Conservation (phyloP, 2,888 invertebrate species). For the Pristionchus maxplancki region DNA sequence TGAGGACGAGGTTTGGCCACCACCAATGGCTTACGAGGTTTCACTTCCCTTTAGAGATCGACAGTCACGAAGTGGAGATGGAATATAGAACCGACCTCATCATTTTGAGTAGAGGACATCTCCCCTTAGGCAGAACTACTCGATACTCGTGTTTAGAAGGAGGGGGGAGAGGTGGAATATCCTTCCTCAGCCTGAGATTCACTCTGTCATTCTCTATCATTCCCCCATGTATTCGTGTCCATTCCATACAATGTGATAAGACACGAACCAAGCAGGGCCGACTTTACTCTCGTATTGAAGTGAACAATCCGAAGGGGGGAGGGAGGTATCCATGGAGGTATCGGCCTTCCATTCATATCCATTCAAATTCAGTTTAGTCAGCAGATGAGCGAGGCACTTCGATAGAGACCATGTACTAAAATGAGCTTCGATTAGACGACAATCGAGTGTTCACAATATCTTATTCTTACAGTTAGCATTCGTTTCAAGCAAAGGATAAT, state of each 20-base stretch:
- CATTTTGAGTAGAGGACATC: constrained; percentile 37
- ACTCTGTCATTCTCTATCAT: not conserved
- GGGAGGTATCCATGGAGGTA: not conserved
- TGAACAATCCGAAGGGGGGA: constrained; percentile 28
- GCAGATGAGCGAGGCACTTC: not conserved
- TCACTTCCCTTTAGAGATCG: not conserved
- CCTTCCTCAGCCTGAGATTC: constrained; percentile 34
- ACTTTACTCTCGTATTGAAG: constrained; percentile 44
- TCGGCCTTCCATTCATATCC: not conserved
- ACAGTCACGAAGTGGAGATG: not conserved
- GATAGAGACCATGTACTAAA: constrained; percentile 18
- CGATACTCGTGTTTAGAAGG: constrained; percentile 20
- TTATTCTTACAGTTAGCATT: too few relatives aligned
- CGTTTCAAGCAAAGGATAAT: too few relatives aligned
- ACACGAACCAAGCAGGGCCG: constrained; percentile 44
- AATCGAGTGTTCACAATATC: not conserved
- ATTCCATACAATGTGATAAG: constrained; percentile 36
- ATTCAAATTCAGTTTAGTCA: not conserved
- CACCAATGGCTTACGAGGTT: not conserved
- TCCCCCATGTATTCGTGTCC: not conserved
- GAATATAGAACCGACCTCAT: constrained; percentile 15
- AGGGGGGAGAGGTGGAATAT: not conserved
- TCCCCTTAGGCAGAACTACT: constrained; percentile 41
- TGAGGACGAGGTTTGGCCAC: constrained; percentile 9
- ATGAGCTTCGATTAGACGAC: not conserved